Percentiles rank a stretch among this genome's conserved stretches.
phyloP scores from a whole-genome alignment of 2,888 invertebrate species.

The Drosophila testacea region DNA sequence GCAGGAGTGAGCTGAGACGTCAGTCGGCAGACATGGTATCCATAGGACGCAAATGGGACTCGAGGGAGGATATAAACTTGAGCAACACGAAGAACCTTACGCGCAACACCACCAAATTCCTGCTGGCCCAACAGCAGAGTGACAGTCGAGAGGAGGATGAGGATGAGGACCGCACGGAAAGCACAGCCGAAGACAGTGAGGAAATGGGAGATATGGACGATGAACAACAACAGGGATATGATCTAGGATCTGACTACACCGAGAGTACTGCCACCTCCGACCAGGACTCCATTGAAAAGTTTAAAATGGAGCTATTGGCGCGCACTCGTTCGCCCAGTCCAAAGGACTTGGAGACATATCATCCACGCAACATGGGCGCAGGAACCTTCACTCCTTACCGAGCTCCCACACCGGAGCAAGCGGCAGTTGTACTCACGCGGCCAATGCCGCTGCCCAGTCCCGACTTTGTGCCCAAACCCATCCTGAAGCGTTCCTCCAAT shows the following conservation, averaged over 20 bases:
- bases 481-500: slow-evolving; percentile 88
- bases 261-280: slow-evolving; percentile 88
- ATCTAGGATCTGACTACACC: slow-evolving; percentile 88
- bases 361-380: slow-evolving; percentile 87
- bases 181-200: slow-evolving; percentile 81
- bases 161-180: slow-evolving; percentile 70
- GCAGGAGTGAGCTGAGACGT: slow-evolving; percentile 85
- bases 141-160: slow-evolving; percentile 60
- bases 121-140: slow-evolving; percentile 51
- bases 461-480: slow-evolving; percentile 92
- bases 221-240: slow-evolving; percentile 76
- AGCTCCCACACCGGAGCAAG: slow-evolving; percentile 86
- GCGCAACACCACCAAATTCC: slow-evolving; percentile 50
- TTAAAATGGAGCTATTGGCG: slow-evolving; percentile 83
- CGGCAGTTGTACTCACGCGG: slow-evolving; percentile 87
- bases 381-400: slow-evolving; percentile 83
- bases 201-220: slow-evolving; percentile 72
- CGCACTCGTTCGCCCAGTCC: slow-evolving; percentile 84
- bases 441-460: slow-evolving; percentile 89
- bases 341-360: slow-evolving; percentile 88
- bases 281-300: slow-evolving; percentile 84
- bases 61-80: slow-evolving; percentile 77
- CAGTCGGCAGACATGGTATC: slow-evolving; percentile 85
- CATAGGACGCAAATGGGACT: slow-evolving; percentile 80
- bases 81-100: slow-evolving; percentile 52